These are phyloP conservation scores for Odocoileus virginianus DNA, from an alignment of 2,113 vertebrate genomes.

Conservation along the genomic window DNA sequence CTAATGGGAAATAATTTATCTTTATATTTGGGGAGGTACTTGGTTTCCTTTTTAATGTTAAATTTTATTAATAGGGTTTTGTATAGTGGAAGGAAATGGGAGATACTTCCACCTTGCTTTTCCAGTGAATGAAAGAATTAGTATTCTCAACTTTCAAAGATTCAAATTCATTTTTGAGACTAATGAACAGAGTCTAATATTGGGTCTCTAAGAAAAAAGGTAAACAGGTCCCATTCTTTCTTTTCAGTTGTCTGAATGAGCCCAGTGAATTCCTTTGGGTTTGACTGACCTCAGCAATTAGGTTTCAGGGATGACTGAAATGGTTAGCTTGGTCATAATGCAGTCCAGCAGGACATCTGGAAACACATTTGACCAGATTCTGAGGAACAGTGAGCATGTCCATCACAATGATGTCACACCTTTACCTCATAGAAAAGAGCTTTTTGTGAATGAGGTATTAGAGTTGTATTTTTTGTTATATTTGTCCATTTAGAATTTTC, in stretches of 20 bases:
- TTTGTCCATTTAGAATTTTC: neutral
- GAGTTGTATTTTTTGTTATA: neutral
- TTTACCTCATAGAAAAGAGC: neutral
- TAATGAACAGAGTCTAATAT: neutral
- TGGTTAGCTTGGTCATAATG: neutral
- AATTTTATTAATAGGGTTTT: neutral
- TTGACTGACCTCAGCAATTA: neutral
- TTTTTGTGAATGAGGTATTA: neutral
- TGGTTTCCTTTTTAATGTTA: slow-evolving; percentile 15
- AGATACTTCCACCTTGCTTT: neutral
- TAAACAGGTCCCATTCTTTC: neutral
- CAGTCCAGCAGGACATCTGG: neutral
- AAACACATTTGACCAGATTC: neutral
- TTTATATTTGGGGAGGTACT: neutral
- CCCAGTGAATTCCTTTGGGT: neutral
- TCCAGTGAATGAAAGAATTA: neutral
- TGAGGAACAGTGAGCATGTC: neutral
- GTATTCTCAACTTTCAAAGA: neutral
- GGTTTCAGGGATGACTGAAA: neutral
- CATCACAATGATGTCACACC: neutral
- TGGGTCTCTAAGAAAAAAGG: neutral
- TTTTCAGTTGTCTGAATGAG: neutral
- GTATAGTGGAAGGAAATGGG: neutral
- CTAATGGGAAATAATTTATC: neutral
- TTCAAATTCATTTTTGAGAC: neutral